These are phyloP conservation scores for Spheniscus mendiculus DNA, from an alignment of 2,113 vertebrate genomes.

Conservation along the genomic window DNA sequence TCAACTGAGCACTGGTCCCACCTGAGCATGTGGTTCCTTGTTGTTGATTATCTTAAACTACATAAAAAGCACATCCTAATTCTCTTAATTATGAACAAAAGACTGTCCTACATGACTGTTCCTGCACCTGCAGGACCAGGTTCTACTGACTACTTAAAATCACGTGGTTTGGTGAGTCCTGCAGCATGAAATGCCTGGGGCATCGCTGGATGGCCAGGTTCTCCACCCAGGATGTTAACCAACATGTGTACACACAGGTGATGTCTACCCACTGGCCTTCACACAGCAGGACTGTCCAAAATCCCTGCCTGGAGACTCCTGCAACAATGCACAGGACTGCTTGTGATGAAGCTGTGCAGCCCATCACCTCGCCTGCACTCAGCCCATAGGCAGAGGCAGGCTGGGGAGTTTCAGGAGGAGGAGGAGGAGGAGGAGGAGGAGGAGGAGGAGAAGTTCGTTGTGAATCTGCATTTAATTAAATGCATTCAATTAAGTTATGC, in stretches of 20 bases:
- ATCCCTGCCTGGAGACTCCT: not conserved
- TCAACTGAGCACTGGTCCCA: not conserved
- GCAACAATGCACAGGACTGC: accelerated
- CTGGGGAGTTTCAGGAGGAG: not conserved
- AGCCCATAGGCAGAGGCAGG: not conserved
- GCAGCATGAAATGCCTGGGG: not conserved
- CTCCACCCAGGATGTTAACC: not conserved
- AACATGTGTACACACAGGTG: accelerated
- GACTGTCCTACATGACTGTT: not conserved
- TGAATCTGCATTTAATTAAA: not conserved
- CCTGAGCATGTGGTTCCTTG: not conserved
- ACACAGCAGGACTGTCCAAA: not conserved
- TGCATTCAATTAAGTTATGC: not conserved
- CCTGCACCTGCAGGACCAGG: not conserved
- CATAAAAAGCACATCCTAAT: not conserved
- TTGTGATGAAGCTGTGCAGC: not conserved
- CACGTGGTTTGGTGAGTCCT: not conserved
- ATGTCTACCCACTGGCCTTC: not conserved
- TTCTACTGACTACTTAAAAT: not conserved
- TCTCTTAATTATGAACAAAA: not conserved
- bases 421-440: not conserved
- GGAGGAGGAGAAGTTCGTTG: not conserved
- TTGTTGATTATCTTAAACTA: not conserved
- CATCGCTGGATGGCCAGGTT: accelerated
- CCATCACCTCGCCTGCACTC: accelerated